Percentiles rank a stretch among this genome's conserved stretches.
phyloP scores from a whole-genome alignment of 64 coral and sea anemone species.

The Montipora cactus region DNA sequence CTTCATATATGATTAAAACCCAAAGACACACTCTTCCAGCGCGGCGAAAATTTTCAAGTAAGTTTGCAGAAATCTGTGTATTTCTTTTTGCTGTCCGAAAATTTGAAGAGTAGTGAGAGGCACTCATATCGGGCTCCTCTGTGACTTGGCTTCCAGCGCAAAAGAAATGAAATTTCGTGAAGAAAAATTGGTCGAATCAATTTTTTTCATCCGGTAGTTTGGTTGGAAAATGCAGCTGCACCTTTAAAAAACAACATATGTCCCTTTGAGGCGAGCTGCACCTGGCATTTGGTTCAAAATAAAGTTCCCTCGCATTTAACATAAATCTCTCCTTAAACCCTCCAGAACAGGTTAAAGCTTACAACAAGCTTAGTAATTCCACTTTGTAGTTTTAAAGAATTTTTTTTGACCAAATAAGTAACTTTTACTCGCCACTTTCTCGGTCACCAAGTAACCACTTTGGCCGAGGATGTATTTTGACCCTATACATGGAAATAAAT shows the following conservation, averaged over 20 bases:
- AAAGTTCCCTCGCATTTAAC: slow-evolving; percentile 55
- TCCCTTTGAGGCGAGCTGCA: slow-evolving; percentile 79
- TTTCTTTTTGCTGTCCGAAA: slow-evolving; percentile 75
- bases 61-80: slow-evolving; percentile 86
- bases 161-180: slow-evolving; percentile 52
- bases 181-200: slow-evolving; percentile 66
- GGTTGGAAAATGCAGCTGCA: slow-evolving; percentile 91
- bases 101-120: not conserved
- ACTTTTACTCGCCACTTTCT: not conserved
- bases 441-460: slow-evolving; percentile 87
- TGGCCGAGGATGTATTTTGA: slow-evolving; percentile 63
- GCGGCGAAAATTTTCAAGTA: slow-evolving; percentile 92
- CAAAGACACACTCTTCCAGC: slow-evolving; percentile 84
- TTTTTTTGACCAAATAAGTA: not conserved
- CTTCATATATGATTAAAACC: slow-evolving; percentile 99
- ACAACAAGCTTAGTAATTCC: slow-evolving; percentile 10
- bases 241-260: slow-evolving; percentile 96
- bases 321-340: slow-evolving; percentile 65
- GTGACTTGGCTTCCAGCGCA: not conserved
- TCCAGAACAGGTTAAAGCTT: slow-evolving; percentile 28
- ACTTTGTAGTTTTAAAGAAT: not conserved
- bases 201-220: slow-evolving; percentile 92
- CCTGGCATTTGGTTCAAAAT: slow-evolving; percentile 85
- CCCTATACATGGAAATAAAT: slow-evolving; percentile 81
- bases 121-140: not conserved